A percentile compares a stretch with the other conserved stretches of the same genome.
Evolutionary conservation across 1,140 invertebrate genomes (phyloP).

Genomic region (Philotrypesis tridentata): DNA sequence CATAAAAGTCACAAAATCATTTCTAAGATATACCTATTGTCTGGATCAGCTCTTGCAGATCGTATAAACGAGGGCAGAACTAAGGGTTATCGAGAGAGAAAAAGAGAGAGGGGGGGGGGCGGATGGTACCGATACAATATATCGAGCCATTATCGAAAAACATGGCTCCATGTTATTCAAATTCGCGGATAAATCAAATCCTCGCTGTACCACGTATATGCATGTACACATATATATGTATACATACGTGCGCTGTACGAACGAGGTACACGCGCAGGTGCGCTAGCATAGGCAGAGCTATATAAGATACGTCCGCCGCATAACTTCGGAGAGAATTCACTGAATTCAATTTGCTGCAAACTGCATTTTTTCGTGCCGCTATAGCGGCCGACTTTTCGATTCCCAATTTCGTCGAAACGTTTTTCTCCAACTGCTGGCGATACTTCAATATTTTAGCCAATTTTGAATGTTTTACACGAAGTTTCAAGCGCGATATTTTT

Average conservation of each 20-base stretch:
- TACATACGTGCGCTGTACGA: background rate
- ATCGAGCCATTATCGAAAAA: slow-evolving; percentile 59
- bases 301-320: background rate
- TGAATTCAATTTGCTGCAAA: slow-evolving; percentile 18
- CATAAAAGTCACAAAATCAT: slow-evolving; percentile 49
- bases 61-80: background rate
- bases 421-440: too few species aligned
- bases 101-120: too few species aligned
- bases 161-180: slow-evolving; percentile 66
- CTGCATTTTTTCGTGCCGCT: background rate
- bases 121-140: slow-evolving; percentile 45
- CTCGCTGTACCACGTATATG: slow-evolving; percentile 35
- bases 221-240: background rate
- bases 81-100: background rate
- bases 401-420: background rate
- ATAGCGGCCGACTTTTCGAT: slow-evolving; percentile 11
- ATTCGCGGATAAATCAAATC: slow-evolving; percentile 65
- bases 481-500: too few species aligned
- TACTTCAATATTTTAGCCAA: background rate
- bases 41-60: slow-evolving; percentile 13
- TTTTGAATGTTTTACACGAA: too few species aligned
- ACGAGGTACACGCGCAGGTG: background rate
- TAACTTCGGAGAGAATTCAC: slow-evolving; percentile 5
- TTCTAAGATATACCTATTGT: slow-evolving; percentile 53
- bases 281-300: background rate